These are phyloP conservation scores for Tolmerus cingulatus DNA, from an alignment of 2,888 invertebrate species.

Conservation along the genomic window DNA sequence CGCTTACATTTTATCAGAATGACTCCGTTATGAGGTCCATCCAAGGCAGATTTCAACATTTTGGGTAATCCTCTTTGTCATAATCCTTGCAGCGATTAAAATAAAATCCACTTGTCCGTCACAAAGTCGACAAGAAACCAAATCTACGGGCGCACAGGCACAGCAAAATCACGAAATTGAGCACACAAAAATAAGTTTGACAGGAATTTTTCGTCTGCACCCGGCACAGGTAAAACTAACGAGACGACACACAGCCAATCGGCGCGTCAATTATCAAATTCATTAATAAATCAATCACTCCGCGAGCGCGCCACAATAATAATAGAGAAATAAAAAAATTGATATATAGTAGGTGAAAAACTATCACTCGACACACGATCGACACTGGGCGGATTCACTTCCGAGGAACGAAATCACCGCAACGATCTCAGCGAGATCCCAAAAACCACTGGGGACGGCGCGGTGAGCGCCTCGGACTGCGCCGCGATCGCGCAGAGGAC, in stretches of 20 bases:
- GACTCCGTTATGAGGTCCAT: constrained; percentile 58
- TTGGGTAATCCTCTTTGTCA: constrained; percentile 52
- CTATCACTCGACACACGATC: constrained; percentile 25
- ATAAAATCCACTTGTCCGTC: constrained; percentile 17
- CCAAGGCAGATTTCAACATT: constrained; percentile 59
- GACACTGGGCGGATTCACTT: constrained; percentile 32
- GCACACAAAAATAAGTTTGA: background rate
- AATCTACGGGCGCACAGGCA: background rate
- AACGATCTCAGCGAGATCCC: background rate
- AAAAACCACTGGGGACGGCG: constrained; percentile 14
- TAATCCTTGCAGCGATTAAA: constrained; percentile 44
- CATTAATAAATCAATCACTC: constrained; percentile 1
- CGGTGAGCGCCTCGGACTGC: background rate
- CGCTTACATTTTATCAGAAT: constrained; percentile 60
- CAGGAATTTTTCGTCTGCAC: background rate
- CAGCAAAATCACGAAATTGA: background rate
- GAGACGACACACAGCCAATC: background rate
- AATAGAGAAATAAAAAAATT: background rate
- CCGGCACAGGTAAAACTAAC: background rate
- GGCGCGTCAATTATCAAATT: background rate
- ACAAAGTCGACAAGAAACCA: background rate
- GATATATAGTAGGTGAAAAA: background rate
- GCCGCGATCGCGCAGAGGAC: background rate
- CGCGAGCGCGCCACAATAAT: background rate
- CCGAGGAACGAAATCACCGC: background rate